Conservation (phyloP, 2,888 invertebrate genomes). For the Tenthredo scrophulariae region DNA sequence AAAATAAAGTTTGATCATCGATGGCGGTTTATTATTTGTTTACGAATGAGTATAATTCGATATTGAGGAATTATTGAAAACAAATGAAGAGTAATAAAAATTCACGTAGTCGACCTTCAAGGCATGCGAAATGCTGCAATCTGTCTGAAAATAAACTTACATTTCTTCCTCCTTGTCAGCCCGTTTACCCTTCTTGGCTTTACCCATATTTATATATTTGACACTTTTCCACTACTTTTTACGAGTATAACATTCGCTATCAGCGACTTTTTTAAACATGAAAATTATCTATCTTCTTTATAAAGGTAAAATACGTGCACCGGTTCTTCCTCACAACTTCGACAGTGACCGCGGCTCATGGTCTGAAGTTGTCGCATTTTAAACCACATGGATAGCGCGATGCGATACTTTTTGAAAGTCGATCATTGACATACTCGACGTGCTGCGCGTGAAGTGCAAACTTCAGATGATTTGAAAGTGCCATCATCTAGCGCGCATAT, state of each 20-base stretch:
- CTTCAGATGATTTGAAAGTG: neutral
- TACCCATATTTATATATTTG: conserved; percentile 82
- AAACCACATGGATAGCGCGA: conserved; percentile 31
- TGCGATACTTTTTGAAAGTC: neutral
- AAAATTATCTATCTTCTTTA: conserved; percentile 52
- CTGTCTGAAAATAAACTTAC: conserved; percentile 80
- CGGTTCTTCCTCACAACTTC: conserved; percentile 39
- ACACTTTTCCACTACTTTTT: conserved; percentile 60
- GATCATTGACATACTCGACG: neutral
- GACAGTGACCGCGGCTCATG: conserved; percentile 13
- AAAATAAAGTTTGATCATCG: neutral
- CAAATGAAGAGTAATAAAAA: conserved; percentile 14
- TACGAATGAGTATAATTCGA: neutral
- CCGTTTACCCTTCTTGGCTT: conserved; percentile 91
- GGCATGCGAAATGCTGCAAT: conserved; percentile 69
- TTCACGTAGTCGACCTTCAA: conserved; percentile 41
- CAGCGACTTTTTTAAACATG: conserved; percentile 62
- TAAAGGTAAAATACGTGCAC: conserved; percentile 42
- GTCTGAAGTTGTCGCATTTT: conserved; percentile 8
- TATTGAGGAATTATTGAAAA: neutral
- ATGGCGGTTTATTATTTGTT: neutral
- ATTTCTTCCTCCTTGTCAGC: conserved; percentile 87
- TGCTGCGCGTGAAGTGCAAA: neutral
- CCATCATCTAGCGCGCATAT: neutral
- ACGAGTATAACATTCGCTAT: conserved; percentile 55